Base-by-base conservation (phyloP, 2,888 invertebrate species). In the Odontocerum albicorne region DNA sequence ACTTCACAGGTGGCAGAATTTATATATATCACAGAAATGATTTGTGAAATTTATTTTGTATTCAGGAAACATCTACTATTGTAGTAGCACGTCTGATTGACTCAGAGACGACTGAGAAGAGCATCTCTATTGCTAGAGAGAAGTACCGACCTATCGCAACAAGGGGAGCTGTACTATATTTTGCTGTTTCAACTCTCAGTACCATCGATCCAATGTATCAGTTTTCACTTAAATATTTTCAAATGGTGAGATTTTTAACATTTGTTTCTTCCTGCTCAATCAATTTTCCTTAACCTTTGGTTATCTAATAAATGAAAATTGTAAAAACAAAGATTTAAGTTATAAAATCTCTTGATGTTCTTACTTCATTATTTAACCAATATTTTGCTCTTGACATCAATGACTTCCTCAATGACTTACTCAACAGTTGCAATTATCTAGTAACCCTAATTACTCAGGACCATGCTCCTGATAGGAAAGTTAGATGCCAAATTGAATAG, bases 181-280 rank as follows among this genome's bases (percentile, higher is more conserved):
- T 96, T 70, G 92, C 93, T 0, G 91, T 96, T 2, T 89, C 92
- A 0, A 87, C 88, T 67, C 75, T 96, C 13, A 88, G 92, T 0
- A 90, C 92, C 65, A 90, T 96, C 54, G 95, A 96, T 72, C 92
- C 94, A 0, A 96, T 96, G 96, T 96, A 96, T 72, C 96, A 96
- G 72, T 96, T 90, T 73, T 95, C 94, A 0, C 75, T 96, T 31
- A 92, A 90, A 65, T 95, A 94, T 75, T 96, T 95, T 67, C 90
- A 83, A 62, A 84, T 84, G 70, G 82, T 80, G 67, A 65, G 55
- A n/a, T n/a, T n/a, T n/a, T n/a, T n/a, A n/a, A n/a, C n/a, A n/a
- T n/a, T n/a, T n/a, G n/a, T n/a, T n/a, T n/a, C n/a, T n/a, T n/a
- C n/a, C n/a, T n/a, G n/a, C n/a, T n/a, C n/a, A n/a, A n/a, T n/a